Base-by-base conservation (phyloP, 2,797 vertebrate genomes). In the Moxostoma hubbsi region DNA sequence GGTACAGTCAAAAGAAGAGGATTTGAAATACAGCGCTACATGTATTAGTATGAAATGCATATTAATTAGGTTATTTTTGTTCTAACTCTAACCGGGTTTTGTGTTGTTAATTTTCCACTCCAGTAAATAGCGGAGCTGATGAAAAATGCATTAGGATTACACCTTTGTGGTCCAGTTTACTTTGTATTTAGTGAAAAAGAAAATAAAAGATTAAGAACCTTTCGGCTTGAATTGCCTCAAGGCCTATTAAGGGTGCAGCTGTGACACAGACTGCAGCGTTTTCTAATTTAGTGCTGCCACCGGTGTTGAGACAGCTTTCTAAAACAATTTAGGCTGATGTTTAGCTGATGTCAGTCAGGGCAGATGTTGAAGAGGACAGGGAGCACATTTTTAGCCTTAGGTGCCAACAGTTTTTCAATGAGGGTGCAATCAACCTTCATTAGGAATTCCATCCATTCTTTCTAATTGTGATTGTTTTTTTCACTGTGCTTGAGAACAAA, bases 131-230 rank as follows among this genome's bases (percentile, higher is more conserved):
- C 5, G 6, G 53, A 51, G 65, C 72, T 80, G 59, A 85, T 82
- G 81, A 84, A 85, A 85, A 79, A 83, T 83, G 75, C 65, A 80
- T 58, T 61, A 69, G 77, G 63, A 61, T 84, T 87, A 81, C 61
- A 57, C 68, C 75, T 75, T 73, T 78, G 63, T 45, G 7, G 54
- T 71, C 58, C 64, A 15, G 72, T 77, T 83, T 81, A 71, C 77
- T 79, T 58, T 77, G 61, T 75, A 80, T 78, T 69, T 68, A 77
- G 67, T 36, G 36, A 59, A 18, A 10, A 58, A 59, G 9, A 73
- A 81, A 76, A 75, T 59, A 55, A 18, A 61, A 74, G 67, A 85
- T 75, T 74, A 63, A 69, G 45, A 11, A 16, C 65, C 55, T 80
- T 79, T 67, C 59, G 12, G 65, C 15, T 75, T 0, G 24, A 71